Evolutionary conservation across 2,888 invertebrate genomes (phyloP).

Genomic region (Eulithis testata): DNA sequence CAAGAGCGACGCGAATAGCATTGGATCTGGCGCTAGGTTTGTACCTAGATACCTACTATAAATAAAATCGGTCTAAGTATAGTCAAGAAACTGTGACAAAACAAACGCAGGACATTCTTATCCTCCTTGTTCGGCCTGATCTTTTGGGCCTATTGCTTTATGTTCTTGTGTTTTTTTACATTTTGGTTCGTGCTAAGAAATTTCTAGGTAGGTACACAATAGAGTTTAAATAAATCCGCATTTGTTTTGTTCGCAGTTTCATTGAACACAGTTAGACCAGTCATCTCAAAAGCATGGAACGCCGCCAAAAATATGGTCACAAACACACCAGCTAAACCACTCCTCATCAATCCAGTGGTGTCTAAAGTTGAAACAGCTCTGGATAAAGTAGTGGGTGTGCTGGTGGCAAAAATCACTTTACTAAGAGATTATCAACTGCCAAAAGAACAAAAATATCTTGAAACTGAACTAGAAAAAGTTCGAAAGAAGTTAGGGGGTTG

Average conservation of each 20-base stretch:
- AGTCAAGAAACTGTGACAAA: constrained; percentile 64
- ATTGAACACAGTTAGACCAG: constrained; percentile 61
- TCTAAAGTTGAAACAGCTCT: constrained; percentile 55
- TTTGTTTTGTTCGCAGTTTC: constrained; percentile 77
- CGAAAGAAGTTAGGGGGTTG: constrained; percentile 48
- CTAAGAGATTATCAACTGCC: constrained; percentile 59
- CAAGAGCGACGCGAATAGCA: constrained; percentile 61
- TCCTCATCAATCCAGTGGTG: constrained; percentile 60
- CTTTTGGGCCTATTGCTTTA: not conserved
- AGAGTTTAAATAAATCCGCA: constrained; percentile 37
- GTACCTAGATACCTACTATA: constrained; percentile 9
- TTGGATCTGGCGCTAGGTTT: constrained; percentile 55
- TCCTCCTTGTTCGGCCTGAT: not conserved
- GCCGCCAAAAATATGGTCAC: constrained; percentile 53
- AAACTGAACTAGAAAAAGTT: constrained; percentile 61
- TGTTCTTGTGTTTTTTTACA: not conserved
- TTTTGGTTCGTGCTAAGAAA: not conserved
- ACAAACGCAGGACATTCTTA: constrained; percentile 53
- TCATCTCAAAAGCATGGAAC: constrained; percentile 60
- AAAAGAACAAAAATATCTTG: constrained; percentile 62
- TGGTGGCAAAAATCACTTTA: constrained; percentile 50
- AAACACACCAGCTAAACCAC: constrained; percentile 53
- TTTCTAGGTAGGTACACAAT: no score
- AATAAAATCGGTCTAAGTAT: constrained; percentile 35
- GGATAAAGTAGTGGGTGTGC: constrained; percentile 40